These are phyloP conservation scores for Haliclystus octoradiatus DNA, from an alignment of 30 jellyfish, hydroid and myxozoan genomes.

Conservation along the genomic window DNA sequence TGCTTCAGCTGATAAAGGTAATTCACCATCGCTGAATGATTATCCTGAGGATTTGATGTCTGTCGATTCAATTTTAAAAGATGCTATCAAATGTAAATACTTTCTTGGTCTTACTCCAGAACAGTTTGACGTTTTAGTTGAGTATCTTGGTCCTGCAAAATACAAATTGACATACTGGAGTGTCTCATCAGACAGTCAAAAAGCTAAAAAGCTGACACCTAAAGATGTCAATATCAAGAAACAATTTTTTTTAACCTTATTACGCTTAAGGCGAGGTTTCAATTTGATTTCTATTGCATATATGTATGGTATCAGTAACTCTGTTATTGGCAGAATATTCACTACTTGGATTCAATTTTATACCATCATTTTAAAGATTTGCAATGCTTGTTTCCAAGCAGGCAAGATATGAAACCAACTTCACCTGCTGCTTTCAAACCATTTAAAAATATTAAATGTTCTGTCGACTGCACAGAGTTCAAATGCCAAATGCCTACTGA, in stretches of 20 bases:
- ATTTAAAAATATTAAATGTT: conserved; percentile 35
- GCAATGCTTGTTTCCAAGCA: conserved; percentile 43
- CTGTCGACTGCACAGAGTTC: conserved; percentile 59
- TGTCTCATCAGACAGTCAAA: no score
- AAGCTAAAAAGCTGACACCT: no score
- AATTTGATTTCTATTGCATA: conserved; percentile 43
- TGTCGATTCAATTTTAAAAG: conserved; percentile 6
- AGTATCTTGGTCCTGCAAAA: conserved; percentile 58
- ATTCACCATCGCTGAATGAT: no score
- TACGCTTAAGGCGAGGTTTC: conserved; percentile 52
- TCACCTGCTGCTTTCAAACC: conserved; percentile 29
- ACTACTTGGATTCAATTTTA: conserved; percentile 56
- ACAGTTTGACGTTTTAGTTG: conserved; percentile 41
- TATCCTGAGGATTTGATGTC: no score
- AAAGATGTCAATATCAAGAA: no score
- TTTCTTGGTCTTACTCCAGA: conserved; percentile 36
- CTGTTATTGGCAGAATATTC: conserved; percentile 29
- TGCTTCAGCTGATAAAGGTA: no score
- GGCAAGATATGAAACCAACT: conserved; percentile 7
- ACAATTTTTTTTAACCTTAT: no score
- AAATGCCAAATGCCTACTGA: conserved; percentile 29
- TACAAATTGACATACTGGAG: conserved; percentile 26
- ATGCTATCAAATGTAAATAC: conserved; percentile 4
- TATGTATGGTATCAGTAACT: conserved; percentile 43
- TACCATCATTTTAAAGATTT: conserved; percentile 34